Evolutionary conservation across 2,113 vertebrate species (phyloP).

Genomic region (Regulus satrapa): DNA sequence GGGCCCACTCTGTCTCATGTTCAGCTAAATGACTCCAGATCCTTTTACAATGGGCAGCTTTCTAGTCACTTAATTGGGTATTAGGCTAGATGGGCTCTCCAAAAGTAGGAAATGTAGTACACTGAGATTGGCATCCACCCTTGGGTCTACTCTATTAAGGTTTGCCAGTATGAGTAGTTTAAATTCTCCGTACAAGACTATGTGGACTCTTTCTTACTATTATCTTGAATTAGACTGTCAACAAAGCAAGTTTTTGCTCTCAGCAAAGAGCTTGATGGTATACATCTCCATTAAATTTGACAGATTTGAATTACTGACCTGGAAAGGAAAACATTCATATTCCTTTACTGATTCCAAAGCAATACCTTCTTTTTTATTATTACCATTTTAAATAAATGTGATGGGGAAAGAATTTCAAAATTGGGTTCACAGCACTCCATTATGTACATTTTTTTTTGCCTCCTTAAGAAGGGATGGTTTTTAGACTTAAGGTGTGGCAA

Average conservation of each 20-base stretch:
- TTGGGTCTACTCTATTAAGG: background rate
- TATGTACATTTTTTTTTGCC: background rate
- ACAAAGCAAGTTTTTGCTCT: background rate
- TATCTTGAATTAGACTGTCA: background rate
- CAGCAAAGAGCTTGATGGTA: background rate
- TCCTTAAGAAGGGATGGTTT: background rate
- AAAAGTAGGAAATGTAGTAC: background rate
- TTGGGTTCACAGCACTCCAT: background rate
- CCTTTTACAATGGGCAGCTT: background rate
- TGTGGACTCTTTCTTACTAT: background rate
- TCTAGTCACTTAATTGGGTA: background rate
- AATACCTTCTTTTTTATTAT: background rate
- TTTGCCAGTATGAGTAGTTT: background rate
- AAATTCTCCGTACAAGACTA: background rate
- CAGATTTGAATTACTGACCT: conserved; percentile 1
- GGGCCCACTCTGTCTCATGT: background rate
- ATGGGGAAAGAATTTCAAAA: background rate
- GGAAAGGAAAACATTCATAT: background rate
- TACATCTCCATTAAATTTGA: background rate
- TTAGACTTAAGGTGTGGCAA: background rate
- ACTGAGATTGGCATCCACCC: background rate
- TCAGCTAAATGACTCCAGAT: background rate
- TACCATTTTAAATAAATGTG: background rate
- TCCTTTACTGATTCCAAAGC: background rate
- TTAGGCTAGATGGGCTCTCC: background rate